phyloP scores from a whole-genome alignment of 2,113 vertebrate species.

The Pterophyllum scalare region DNA sequence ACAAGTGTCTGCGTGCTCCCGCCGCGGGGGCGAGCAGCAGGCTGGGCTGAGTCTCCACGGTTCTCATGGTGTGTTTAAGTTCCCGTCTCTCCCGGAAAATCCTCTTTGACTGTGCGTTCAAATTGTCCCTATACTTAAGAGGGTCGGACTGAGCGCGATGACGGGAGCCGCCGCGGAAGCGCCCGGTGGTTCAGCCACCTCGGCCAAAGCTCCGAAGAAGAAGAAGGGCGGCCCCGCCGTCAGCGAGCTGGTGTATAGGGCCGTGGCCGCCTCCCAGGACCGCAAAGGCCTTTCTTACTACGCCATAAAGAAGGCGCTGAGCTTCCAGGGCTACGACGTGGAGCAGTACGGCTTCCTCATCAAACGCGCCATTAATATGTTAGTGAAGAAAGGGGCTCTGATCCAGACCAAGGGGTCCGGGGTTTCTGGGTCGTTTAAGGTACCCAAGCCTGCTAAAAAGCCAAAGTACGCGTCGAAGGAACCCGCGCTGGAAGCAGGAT shows the following conservation, averaged over 20 bases:
- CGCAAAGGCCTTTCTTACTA: background rate
- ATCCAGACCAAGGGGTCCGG: slow-evolving; percentile 10
- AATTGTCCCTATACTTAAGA: background rate
- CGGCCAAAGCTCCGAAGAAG: slow-evolving; percentile 11
- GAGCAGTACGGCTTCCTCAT: background rate
- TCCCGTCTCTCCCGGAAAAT: background rate
- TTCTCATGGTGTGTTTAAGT: slow-evolving; percentile 43
- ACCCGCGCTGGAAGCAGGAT: background rate
- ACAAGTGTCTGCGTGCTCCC: background rate
- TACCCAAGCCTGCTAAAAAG: background rate
- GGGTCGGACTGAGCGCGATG: background rate
- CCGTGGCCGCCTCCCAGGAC: background rate
- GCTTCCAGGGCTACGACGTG: slow-evolving; percentile 12
- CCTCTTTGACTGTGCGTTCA: fast-evolving
- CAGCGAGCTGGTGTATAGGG: slow-evolving; percentile 5
- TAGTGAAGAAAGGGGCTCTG: background rate
- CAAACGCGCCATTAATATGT: background rate
- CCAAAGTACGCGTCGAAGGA: background rate
- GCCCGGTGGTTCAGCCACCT: background rate
- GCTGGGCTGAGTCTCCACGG: slow-evolving; percentile 34
- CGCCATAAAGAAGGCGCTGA: background rate
- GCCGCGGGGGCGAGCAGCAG: background rate
- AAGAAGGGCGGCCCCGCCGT: background rate
- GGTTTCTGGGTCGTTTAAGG: slow-evolving; percentile 18
- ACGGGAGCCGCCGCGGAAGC: slow-evolving; percentile 6